Base-by-base conservation (phyloP, 2,888 invertebrate species). In the Rhorus exstirpatorius region DNA sequence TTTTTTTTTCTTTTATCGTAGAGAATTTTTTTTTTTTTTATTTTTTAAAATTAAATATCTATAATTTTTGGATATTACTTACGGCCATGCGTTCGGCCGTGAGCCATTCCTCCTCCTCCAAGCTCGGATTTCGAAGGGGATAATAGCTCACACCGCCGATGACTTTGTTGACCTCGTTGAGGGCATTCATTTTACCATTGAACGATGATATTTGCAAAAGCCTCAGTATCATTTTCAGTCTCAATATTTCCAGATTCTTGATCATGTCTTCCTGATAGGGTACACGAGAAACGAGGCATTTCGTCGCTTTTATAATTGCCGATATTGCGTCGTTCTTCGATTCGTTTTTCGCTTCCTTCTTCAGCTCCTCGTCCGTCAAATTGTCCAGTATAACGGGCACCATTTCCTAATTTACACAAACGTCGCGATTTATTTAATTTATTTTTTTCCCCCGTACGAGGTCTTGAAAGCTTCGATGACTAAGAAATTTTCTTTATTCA, bases 111-210 rank as follows among this genome's bases (percentile, higher is more conserved):
- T 97, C 96, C 91, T 98, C 97, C 87, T 97, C 97, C 55, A 96
- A 94, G 79, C 95, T 93, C 79, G 95, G 95, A 90, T 95, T 96
- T 70, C 96, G 94, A 92, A 96, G 97, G 4, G 97, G 97, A 93
- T 97, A 98, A 92, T 97, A 98, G 76, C 97, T 96, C 80, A 98
- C 98, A 89, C 97, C 97, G 79, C 97, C 97, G 86, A 98, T 97
- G 65, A 99, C 97, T 94, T 99, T 99, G 93, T 99, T 99, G 79
- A 99, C 98, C 95, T 99, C 99, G 93, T 99, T 99, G 84, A 99
- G 94, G 21, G 99, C 99, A 90, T 99, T 99, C 99, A 99, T 99
- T 95, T 99, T 99, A 44, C 99, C 99, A 94, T 99, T 99, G 93
- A 99, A 99, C 71, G 99, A 99, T 24, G 99, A 98, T 93, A 99